Evolutionary conservation across 2,113 vertebrate species (phyloP).

Genomic region (Dipodomys spectabilis): DNA sequence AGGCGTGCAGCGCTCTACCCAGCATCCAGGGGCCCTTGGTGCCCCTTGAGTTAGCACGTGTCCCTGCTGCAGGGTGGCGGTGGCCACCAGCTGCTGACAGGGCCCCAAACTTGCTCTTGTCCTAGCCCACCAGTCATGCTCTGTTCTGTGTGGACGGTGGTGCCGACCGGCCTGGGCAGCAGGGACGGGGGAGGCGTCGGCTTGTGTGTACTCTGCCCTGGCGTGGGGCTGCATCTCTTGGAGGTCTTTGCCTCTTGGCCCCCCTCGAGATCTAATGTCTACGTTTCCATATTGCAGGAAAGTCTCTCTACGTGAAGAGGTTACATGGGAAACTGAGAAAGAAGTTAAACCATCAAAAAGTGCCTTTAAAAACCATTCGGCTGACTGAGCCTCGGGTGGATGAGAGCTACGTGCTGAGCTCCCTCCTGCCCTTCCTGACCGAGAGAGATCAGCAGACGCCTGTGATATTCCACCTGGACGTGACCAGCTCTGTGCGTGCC

Average conservation of each 20-base stretch:
- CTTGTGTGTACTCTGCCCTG: fast-evolving
- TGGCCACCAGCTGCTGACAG: too few relatives aligned
- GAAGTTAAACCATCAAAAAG: slow-evolving; percentile 31
- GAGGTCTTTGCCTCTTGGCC: not conserved
- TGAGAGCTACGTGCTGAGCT: slow-evolving; percentile 90
- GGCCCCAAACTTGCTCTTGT: too few relatives aligned
- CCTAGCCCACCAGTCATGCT: too few relatives aligned
- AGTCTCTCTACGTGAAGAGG: slow-evolving; percentile 94
- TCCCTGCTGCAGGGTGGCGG: too few relatives aligned
- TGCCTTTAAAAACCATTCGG: slow-evolving; percentile 89
- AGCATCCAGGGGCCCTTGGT: too few relatives aligned
- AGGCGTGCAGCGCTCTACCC: too few relatives aligned
- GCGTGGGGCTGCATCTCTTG: fast-evolving
- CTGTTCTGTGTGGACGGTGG: too few relatives aligned
- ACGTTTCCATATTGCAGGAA: slow-evolving; percentile 85
- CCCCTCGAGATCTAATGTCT: not conserved
- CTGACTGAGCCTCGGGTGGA: slow-evolving; percentile 91
- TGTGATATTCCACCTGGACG: slow-evolving; percentile 93
- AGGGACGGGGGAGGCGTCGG: too few relatives aligned
- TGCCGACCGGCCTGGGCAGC: too few relatives aligned
- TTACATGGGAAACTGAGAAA: slow-evolving; percentile 86
- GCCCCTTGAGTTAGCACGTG: too few relatives aligned
- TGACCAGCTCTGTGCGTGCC: slow-evolving; percentile 94
- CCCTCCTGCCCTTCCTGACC: slow-evolving; percentile 87
- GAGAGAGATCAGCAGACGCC: slow-evolving; percentile 79